phyloP scores from a whole-genome alignment of 2,888 invertebrate species.

The Chaitophorus viminalis region DNA sequence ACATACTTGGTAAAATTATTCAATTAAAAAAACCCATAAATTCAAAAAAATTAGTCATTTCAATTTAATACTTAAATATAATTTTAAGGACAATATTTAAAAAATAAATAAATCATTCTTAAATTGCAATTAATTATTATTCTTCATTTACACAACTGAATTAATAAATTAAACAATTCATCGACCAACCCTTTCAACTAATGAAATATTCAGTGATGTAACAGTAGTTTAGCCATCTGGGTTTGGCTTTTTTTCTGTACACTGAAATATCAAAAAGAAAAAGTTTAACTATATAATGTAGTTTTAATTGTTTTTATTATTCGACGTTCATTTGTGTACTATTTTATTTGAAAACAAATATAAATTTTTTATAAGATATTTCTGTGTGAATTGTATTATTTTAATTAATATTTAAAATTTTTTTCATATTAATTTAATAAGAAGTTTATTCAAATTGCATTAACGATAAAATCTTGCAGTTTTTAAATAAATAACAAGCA shows the following conservation, averaged over 20 bases:
- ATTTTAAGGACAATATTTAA: neutral
- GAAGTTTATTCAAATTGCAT: neutral
- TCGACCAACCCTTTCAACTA: conserved; percentile 22
- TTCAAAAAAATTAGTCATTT: neutral
- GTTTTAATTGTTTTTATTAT: conserved; percentile 18
- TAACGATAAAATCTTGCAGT: neutral
- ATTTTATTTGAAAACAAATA: neutral
- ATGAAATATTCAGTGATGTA: conserved; percentile 30
- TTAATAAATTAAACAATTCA: conserved; percentile 10
- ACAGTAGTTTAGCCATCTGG: conserved; percentile 34
- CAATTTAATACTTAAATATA: neutral
- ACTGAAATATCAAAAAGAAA: neutral
- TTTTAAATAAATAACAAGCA: neutral
- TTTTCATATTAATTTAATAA: neutral
- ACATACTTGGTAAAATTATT: too few species aligned
- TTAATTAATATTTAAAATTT: conserved; percentile 21
- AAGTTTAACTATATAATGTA: conserved; percentile 13
- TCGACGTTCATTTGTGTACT: neutral
- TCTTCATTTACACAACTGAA: neutral
- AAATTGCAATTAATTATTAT: conserved; percentile 33
- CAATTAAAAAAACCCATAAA: too few species aligned
- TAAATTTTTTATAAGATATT: neutral
- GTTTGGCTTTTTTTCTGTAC: neutral
- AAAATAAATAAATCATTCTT: neutral
- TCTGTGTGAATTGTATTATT: neutral